phyloP scores from a whole-genome alignment of 2,888 invertebrate genomes.

The Tetragonisca angustula region DNA sequence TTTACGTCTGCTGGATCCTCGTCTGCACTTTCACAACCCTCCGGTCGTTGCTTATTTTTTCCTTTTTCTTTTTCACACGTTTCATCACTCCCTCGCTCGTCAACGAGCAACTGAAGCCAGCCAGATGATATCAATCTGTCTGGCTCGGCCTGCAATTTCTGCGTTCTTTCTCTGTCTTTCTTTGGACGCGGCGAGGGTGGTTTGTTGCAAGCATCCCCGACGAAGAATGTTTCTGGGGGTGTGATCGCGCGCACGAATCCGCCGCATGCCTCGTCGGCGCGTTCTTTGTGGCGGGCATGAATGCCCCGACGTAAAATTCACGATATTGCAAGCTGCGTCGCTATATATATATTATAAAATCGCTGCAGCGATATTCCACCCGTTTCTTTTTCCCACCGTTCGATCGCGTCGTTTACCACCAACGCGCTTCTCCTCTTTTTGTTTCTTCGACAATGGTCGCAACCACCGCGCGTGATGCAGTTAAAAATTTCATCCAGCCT shows the following conservation, averaged over 20 bases:
- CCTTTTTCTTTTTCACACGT: slow-evolving; percentile 24
- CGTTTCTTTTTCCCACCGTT: not conserved
- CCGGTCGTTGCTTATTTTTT: slow-evolving; percentile 1
- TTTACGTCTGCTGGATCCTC: slow-evolving; percentile 22
- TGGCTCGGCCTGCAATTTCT: slow-evolving; percentile 15
- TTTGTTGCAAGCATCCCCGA: slow-evolving; percentile 26
- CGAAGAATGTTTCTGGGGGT: slow-evolving; percentile 9
- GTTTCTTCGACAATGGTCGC: not conserved
- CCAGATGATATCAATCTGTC: not conserved
- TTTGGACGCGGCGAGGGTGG: slow-evolving; percentile 10
- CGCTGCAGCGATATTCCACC: not conserved
- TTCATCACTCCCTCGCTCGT: slow-evolving; percentile 34
- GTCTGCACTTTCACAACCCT: not conserved
- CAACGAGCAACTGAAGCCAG: not conserved
- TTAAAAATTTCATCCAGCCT: not conserved
- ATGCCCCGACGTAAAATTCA: slow-evolving; percentile 40
- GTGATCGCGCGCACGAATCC: not conserved
- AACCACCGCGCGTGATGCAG: not conserved
- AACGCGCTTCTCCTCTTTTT: not conserved
- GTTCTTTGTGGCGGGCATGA: slow-evolving; percentile 35
- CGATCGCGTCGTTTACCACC: not conserved
- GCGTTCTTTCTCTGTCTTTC: not conserved
- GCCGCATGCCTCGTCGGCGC: slow-evolving; percentile 3
- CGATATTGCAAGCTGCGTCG: slow-evolving; percentile 42
- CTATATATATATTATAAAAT: slow-evolving; percentile 42